These are phyloP conservation scores for Cotesia chilonis DNA, from an alignment of 1,140 invertebrate species.

Conservation along the genomic window DNA sequence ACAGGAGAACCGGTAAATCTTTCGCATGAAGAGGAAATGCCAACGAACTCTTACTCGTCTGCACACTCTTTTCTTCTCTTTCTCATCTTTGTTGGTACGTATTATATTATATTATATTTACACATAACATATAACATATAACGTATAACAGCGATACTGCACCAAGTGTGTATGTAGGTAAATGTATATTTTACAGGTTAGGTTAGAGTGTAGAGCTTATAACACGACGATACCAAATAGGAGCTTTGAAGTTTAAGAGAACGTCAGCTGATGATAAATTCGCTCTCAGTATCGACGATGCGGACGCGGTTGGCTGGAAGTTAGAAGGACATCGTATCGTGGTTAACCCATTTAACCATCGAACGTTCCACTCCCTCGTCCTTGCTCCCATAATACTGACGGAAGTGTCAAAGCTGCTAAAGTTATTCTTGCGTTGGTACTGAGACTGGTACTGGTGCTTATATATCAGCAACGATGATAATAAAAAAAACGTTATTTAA, in stretches of 20 bases:
- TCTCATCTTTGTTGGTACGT: no score
- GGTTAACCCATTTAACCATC: constrained; percentile 31
- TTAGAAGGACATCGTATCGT: constrained; percentile 24
- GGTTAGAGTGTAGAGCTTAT: neutral
- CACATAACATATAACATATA: no score
- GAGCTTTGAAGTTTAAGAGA: neutral
- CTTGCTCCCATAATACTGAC: constrained; percentile 28
- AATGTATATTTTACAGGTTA: constrained; percentile 2
- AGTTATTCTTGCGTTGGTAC: neutral
- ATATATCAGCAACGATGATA: neutral
- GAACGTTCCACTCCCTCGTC: constrained; percentile 22
- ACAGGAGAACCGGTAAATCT: constrained; percentile 32
- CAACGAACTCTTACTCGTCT: constrained; percentile 19
- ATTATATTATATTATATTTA: no score
- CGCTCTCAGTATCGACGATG: constrained; percentile 3
- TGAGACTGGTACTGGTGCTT: neutral
- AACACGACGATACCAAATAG: neutral
- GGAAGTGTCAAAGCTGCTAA: neutral
- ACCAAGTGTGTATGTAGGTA: neutral
- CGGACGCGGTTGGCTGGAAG: constrained; percentile 19
- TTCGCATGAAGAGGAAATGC: constrained; percentile 22
- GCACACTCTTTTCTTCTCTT: no score
- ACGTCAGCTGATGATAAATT: constrained; percentile 32
- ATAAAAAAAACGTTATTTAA: neutral
- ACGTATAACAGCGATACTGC: no score